Conservation (phyloP, 2,797 vertebrate genomes). For the Xyrichtys novacula region DNA sequence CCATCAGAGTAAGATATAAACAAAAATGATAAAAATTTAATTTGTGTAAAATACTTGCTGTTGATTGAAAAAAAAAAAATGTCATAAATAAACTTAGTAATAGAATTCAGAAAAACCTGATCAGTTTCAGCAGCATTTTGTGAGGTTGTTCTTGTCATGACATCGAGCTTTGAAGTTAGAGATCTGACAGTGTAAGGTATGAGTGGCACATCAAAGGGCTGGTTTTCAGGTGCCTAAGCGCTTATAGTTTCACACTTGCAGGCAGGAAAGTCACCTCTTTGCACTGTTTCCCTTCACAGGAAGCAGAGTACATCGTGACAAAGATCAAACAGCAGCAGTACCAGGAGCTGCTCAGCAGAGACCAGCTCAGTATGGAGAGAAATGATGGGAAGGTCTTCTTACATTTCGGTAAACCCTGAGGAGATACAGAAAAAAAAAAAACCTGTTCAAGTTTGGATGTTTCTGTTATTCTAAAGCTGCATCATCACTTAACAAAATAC, state of each 20-base stretch:
- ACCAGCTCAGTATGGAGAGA: constrained; percentile 93
- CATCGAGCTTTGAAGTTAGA: background rate
- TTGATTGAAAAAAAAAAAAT: no score
- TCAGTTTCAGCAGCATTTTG: background rate
- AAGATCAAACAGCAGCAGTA: constrained; percentile 98
- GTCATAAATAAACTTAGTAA: background rate
- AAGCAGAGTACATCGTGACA: constrained; percentile 94
- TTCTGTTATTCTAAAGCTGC: background rate
- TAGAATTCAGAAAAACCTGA: background rate
- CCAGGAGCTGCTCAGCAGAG: constrained; percentile 89
- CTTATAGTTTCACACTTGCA: constrained; percentile 44
- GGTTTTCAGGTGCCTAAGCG: constrained; percentile 50
- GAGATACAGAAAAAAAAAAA: no score
- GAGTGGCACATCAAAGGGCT: constrained; percentile 22
- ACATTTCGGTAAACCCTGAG: constrained; percentile 89
- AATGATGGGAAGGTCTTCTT: constrained; percentile 92
- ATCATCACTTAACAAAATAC: background rate
- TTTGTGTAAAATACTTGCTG: background rate
- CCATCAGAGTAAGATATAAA: background rate
- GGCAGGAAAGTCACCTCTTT: constrained; percentile 62
- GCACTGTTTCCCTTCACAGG: constrained; percentile 85
- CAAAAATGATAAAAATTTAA: background rate
- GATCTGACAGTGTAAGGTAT: background rate
- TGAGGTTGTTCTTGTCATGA: background rate
- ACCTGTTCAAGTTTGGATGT: no score